Evolutionary conservation across 2,888 invertebrate species (phyloP).

Genomic region (Branchellion lobata): DNA sequence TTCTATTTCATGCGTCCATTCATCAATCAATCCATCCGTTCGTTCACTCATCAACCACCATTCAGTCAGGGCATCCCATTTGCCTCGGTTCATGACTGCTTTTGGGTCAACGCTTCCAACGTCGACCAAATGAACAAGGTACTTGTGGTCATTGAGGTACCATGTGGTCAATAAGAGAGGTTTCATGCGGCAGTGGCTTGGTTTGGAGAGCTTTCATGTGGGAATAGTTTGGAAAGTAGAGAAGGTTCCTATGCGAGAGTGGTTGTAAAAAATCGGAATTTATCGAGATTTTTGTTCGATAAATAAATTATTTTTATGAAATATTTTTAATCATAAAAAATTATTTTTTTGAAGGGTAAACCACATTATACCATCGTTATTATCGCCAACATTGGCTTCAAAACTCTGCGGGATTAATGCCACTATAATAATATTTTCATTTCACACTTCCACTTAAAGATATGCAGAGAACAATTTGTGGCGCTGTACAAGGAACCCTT

Average conservation of each 20-base stretch:
- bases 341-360: too few species aligned
- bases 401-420: too few species aligned
- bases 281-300: too few species aligned
- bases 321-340: too few species aligned
- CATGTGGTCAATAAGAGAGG: background rate
- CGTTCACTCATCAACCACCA: background rate
- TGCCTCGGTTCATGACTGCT: constrained; percentile 97
- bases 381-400: too few species aligned
- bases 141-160: too few species aligned
- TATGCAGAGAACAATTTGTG: constrained; percentile 97
- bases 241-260: background rate
- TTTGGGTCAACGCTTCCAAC: constrained; percentile 92
- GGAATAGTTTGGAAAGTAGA: background rate
- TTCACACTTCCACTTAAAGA: constrained; percentile 67
- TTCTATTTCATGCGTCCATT: too few species aligned
- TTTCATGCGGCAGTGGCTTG: background rate
- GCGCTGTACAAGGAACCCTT: constrained; percentile 88
- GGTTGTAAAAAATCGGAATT: too few species aligned
- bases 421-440: too few species aligned
- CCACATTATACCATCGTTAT: too few species aligned
- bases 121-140: constrained; percentile 86
- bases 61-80: constrained; percentile 77
- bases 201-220: background rate
- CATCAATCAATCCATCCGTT: too few species aligned
- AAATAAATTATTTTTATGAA: too few species aligned